Percentiles rank a stretch among this genome's conserved stretches.
phyloP scores from a whole-genome alignment of 2,888 invertebrate genomes.

The Temnothorax rugatulus region DNA sequence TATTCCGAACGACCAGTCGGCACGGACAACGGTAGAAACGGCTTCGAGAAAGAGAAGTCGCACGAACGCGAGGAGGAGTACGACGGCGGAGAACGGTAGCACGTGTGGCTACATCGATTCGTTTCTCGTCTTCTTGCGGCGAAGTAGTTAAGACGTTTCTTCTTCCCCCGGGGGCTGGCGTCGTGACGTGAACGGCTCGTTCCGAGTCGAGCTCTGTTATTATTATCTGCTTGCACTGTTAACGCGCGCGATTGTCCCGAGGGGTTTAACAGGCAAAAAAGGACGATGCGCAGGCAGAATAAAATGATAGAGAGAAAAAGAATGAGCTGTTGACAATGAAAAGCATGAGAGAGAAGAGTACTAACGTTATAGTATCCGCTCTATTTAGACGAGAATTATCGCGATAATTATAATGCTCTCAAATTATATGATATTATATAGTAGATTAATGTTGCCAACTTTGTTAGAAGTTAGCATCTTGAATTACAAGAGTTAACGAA shows the following conservation, averaged over 20 bases:
- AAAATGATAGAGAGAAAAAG: background rate
- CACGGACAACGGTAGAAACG: slow-evolving; percentile 37
- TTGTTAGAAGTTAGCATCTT: background rate
- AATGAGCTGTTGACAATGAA: background rate
- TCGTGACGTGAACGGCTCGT: slow-evolving; percentile 49
- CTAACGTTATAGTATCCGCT: background rate
- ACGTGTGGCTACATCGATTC: slow-evolving; percentile 60
- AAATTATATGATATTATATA: background rate
- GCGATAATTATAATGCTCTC: background rate
- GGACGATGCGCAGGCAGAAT: background rate
- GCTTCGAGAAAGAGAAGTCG: slow-evolving; percentile 46
- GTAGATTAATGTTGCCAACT: background rate
- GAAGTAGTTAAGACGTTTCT: slow-evolving; percentile 56
- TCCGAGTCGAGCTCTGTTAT: slow-evolving; percentile 34
- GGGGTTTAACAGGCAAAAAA: background rate
- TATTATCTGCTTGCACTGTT: slow-evolving; percentile 46
- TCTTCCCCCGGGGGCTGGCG: slow-evolving; percentile 29
- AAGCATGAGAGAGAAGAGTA: background rate
- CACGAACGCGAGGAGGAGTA: slow-evolving; percentile 46
- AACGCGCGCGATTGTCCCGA: slow-evolving; percentile 35
- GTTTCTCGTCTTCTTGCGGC: slow-evolving; percentile 56
- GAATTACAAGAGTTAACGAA: slow-evolving; percentile 15
- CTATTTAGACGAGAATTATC: background rate
- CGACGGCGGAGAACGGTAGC: slow-evolving; percentile 53
- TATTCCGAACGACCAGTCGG: slow-evolving; percentile 59